Evolutionary conservation across 2,888 invertebrate genomes (phyloP), one percentile per base, ranked within the genome.

Genomic region (Heteromyza rotundicornis): DNA sequence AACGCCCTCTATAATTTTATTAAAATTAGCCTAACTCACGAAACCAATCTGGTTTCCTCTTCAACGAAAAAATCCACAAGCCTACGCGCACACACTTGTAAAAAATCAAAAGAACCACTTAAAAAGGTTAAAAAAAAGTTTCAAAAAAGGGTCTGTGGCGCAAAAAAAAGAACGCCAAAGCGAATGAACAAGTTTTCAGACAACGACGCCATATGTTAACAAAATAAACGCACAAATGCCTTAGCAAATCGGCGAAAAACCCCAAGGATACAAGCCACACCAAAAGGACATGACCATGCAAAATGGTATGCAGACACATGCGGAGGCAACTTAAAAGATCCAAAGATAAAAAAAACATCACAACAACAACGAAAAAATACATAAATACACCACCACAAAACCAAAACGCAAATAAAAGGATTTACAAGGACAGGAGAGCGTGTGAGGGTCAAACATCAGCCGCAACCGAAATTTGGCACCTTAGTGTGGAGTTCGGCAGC

Each of bases 351-450:
- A 47, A 47, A 17, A 23, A 40, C 47, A 36, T 44, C 7, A 53
- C 10, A 32, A 17, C n/a, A 53, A 32, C 19, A 52, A 53, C 12
- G 32, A n/a, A n/a, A n/a, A 27, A 14, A 17, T 7, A 10, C n/a
- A 2, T 7, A 47, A 40, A 47, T 22, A 55, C 16, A 56, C 40
- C 56, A 24, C 56, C 56, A 24, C 56, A 47, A 56, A 56, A 56
- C 56, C 56, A 24, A 54, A 56, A 47, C 56, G 56, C 56, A 56
- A 47, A 56, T 47, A 44, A 56, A 56, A 56, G 47, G 24, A 56
- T 47, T n/a, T 17, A 47, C 44, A 22, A 56, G 27, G 24, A 35
- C 23, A 35, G 54, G 2, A 16, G 54, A 2, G 16, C n/a, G 17
- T 23, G 32, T 22, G 23, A 23, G 20, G 54, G 54, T 54, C 54